phyloP scores from a whole-genome alignment of 2,113 vertebrate species.

The Amphiprion ocellaris region DNA sequence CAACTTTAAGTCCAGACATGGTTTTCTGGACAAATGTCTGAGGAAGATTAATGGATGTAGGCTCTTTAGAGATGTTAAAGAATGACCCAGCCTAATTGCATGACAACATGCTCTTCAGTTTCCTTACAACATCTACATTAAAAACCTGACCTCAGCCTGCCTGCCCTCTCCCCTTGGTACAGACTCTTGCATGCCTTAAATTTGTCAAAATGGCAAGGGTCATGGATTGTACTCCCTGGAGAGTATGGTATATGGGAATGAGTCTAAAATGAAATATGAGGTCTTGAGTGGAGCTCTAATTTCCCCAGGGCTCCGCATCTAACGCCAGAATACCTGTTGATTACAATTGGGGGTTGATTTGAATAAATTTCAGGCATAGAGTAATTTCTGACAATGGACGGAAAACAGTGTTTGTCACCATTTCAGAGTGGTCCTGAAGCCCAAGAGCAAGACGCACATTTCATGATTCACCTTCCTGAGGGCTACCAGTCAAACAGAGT shows the following conservation, averaged over 20 bases:
- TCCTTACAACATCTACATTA: slow-evolving; percentile 16
- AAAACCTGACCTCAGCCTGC: slow-evolving; percentile 37
- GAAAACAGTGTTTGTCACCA: slow-evolving; percentile 11
- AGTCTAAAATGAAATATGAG: slow-evolving; percentile 54
- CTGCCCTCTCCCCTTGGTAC: slow-evolving; percentile 3
- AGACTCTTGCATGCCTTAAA: slow-evolving; percentile 16
- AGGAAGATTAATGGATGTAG: too few relatives aligned
- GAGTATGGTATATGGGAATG: slow-evolving; percentile 17
- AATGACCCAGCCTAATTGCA: slow-evolving; percentile 37
- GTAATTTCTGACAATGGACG: slow-evolving; percentile 40
- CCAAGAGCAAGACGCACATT: slow-evolving; percentile 6
- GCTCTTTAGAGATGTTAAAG: slow-evolving; percentile 35
- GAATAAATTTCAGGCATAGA: slow-evolving; percentile 22
- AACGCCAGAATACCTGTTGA: slow-evolving; percentile 32
- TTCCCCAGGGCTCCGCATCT: slow-evolving; percentile 39
- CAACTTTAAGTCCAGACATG: neutral
- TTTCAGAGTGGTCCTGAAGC: neutral
- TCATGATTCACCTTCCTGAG: slow-evolving; percentile 8
- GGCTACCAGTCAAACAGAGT: neutral
- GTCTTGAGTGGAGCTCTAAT: slow-evolving; percentile 37
- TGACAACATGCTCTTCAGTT: slow-evolving; percentile 23
- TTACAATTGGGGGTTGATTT: slow-evolving; percentile 29
- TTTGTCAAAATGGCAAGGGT: slow-evolving; percentile 50
- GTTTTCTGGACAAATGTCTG: neutral
- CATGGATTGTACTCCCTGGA: slow-evolving; percentile 19